Percentiles rank a stretch among this genome's conserved stretches.
phyloP scores from a whole-genome alignment of 2,797 vertebrate genomes.

The Danio aesculapii region DNA sequence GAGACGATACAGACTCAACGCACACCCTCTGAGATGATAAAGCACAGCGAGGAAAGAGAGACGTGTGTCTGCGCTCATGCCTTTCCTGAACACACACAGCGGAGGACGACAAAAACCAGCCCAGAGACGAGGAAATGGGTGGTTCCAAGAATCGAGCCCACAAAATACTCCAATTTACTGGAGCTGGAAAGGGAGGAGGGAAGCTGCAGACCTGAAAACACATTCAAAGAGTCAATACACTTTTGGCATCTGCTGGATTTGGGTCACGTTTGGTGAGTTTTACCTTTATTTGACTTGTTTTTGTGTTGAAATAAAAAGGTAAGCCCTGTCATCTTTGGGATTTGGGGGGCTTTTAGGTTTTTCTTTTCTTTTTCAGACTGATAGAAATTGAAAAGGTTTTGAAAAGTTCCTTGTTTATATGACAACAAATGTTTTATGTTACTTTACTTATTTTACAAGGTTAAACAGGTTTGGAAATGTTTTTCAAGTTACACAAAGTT shows the following conservation, averaged over 20 bases:
- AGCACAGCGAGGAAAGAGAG: slow-evolving; percentile 19
- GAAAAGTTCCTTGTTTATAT: too few relatives aligned
- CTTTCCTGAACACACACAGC: slow-evolving; percentile 49
- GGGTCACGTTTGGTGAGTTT: slow-evolving; percentile 43
- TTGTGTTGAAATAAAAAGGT: background rate
- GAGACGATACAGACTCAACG: slow-evolving; percentile 24
- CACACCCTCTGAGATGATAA: slow-evolving; percentile 26
- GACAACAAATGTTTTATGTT: too few relatives aligned
- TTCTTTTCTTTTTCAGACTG: too few relatives aligned
- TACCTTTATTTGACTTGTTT: background rate
- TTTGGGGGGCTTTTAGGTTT: too few relatives aligned
- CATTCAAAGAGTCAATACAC: background rate
- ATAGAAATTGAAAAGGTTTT: too few relatives aligned
- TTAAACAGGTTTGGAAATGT: too few relatives aligned
- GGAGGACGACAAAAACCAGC: slow-evolving; percentile 38
- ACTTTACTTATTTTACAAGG: too few relatives aligned
- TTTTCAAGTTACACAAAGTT: too few relatives aligned
- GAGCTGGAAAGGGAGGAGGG: slow-evolving; percentile 17
- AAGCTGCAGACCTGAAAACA: slow-evolving; percentile 14
- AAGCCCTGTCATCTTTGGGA: too few relatives aligned
- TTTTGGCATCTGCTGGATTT: background rate
- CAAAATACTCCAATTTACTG: slow-evolving; percentile 39
- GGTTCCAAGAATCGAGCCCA: slow-evolving; percentile 36
- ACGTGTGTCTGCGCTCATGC: slow-evolving; percentile 45
- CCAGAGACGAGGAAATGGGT: slow-evolving; percentile 52